Percentiles rank a stretch among this genome's conserved stretches.
These are phyloP conservation scores for Pterophyllum scalare DNA, from an alignment of 2,113 vertebrate genomes.

Conservation along the genomic window DNA sequence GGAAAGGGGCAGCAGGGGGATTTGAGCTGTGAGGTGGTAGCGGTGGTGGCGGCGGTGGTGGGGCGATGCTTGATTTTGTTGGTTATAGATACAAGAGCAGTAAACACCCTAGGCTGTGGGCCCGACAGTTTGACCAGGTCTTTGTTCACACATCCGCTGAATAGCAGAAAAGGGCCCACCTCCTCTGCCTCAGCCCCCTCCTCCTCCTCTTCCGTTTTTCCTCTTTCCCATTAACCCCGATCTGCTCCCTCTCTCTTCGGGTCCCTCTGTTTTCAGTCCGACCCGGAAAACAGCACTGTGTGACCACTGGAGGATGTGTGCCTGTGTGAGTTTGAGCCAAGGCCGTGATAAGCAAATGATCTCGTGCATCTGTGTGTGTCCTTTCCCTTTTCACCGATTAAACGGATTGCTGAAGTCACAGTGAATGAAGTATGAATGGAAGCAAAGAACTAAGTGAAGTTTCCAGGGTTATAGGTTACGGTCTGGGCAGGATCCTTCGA, in stretches of 20 bases:
- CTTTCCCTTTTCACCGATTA: conserved; percentile 56
- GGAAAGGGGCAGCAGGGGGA: conserved; percentile 53
- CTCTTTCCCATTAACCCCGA: conserved; percentile 28
- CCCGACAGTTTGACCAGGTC: conserved; percentile 78
- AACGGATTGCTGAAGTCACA: conserved; percentile 56
- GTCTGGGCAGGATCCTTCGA: conserved; percentile 24
- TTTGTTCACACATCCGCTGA: conserved; percentile 84
- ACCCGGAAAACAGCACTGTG: conserved; percentile 43
- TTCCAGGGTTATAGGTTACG: conserved; percentile 68
- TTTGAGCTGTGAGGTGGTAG: conserved; percentile 14
- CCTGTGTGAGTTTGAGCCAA: conserved; percentile 30
- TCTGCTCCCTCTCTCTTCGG: conserved; percentile 46
- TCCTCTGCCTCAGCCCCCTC: neutral
- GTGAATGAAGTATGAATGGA: conserved; percentile 55
- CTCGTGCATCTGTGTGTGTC: conserved; percentile 54
- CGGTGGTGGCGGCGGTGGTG: conserved; percentile 3
- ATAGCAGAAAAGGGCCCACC: conserved; percentile 59
- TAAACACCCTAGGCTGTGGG: conserved; percentile 78
- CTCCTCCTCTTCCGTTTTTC: conserved; percentile 19
- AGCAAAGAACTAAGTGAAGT: conserved; percentile 49
- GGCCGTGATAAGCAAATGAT: conserved; percentile 53
- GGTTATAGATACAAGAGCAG: conserved; percentile 84
- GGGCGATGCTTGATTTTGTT: conserved; percentile 74
- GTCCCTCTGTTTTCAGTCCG: conserved; percentile 48
- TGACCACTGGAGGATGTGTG: conserved; percentile 25